These are phyloP conservation scores for Stratiomys singularior DNA, from an alignment of 2,888 invertebrate genomes.

Conservation along the genomic window DNA sequence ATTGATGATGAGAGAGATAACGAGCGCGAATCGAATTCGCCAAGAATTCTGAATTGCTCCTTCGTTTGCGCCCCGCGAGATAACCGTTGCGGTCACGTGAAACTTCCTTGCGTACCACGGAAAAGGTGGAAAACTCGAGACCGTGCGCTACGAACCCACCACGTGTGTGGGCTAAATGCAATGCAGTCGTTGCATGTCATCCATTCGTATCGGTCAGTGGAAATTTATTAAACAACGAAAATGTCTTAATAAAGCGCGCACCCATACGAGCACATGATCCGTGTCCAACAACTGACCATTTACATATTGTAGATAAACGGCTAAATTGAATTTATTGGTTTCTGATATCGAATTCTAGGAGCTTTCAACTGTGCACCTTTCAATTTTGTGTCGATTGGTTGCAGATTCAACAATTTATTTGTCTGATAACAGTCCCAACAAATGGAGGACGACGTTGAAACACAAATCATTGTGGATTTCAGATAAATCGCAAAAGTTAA, in stretches of 20 bases:
- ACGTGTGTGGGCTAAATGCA: neutral
- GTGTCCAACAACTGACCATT: constrained; percentile 48
- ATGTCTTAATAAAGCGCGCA: constrained; percentile 49
- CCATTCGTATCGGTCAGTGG: too few relatives aligned
- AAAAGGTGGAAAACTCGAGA: too few relatives aligned
- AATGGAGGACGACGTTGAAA: neutral
- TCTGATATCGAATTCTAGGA: constrained; percentile 24
- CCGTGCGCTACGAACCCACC: neutral
- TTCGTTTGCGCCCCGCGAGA: too few relatives aligned
- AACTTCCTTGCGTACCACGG: too few relatives aligned
- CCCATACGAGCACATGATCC: constrained; percentile 42
- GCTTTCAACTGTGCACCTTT: neutral
- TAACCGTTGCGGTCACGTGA: too few relatives aligned
- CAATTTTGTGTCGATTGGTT: neutral
- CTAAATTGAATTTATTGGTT: constrained; percentile 27
- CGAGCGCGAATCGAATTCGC: too few relatives aligned
- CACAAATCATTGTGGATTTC: too few relatives aligned
- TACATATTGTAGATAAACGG: constrained; percentile 40
- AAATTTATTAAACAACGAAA: constrained; percentile 46
- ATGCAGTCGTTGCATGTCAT: neutral
- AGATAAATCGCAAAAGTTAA: too few relatives aligned
- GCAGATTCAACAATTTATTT: constrained; percentile 8
- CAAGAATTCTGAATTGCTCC: too few relatives aligned
- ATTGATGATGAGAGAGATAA: too few relatives aligned
- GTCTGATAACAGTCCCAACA: neutral